Base-by-base conservation (phyloP, 2,113 vertebrate species). In the Oceanites oceanicus region DNA sequence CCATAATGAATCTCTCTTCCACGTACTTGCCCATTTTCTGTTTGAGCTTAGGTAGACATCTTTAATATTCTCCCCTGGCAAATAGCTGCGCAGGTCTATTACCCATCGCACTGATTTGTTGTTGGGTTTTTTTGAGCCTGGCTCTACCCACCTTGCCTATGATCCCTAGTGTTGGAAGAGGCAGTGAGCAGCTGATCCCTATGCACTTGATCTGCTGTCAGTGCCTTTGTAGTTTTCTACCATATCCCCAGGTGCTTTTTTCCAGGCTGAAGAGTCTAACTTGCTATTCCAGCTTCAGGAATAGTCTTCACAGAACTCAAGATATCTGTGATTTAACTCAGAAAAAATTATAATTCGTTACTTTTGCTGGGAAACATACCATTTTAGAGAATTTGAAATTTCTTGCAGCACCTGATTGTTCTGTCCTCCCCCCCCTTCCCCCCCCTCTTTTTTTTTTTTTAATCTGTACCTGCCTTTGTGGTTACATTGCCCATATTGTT, bases 181-280 rank as follows among this genome's bases (percentile, higher is more conserved):
- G 32, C 42, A 72, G 40, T 7, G 40, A 72, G 75, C 70, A 65
- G 32, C 58, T 85, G 26, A 84, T 80, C 30, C 16, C 40, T 71
- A 2, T 30, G 44, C 4, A 8, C 27, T 71, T 38, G 52, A 27
- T 44, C 63, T 76, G 47, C 52, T 0, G 0, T 40, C 0, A 1
- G 7, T 85, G 70, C 42, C 65, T 81, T 56, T 52, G 59, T 89
- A 50, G 65, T 45, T 50, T 45, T 42, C 20, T 71, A 8, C 14
- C 0, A 1, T 76, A 66, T 55, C 32, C 19, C 13, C 17, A 27
- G 45, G 32, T 61, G 63, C 27, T 81, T 75, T 89, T 72, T 77
- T 67, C 32, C 34, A 40, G 21, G 27, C 52, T 72, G 45, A 81
- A 77, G 58, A 72, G 27, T 45, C 47, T 76, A 26, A 52, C 74